phyloP scores from a whole-genome alignment of 2,113 vertebrate genomes.

The Xiphophorus maculatus region DNA sequence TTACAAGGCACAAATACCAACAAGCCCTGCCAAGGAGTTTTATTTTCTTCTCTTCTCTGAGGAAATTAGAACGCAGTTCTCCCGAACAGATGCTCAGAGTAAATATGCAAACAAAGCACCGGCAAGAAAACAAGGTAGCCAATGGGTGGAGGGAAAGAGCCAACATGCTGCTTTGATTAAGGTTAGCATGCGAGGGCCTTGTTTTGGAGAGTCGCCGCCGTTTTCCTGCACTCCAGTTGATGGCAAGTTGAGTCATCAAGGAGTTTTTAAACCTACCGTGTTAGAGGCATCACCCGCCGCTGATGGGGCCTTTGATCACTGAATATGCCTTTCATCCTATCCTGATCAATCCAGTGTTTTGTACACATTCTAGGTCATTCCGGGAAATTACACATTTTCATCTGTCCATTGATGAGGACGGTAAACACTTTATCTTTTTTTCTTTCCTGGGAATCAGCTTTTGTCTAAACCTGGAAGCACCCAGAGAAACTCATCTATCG shows the following conservation, averaged over 20 bases:
- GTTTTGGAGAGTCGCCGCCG: slow-evolving; percentile 60
- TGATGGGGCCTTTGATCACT: slow-evolving; percentile 52
- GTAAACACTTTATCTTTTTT: slow-evolving; percentile 4
- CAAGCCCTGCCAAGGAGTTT: slow-evolving; percentile 24
- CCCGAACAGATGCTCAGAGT: slow-evolving; percentile 48
- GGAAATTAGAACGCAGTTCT: slow-evolving; percentile 55
- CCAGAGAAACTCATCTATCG: background rate
- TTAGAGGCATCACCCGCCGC: slow-evolving; percentile 34
- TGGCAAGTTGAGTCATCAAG: slow-evolving; percentile 53
- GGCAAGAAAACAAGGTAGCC: slow-evolving; percentile 61
- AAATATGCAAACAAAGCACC: slow-evolving; percentile 69
- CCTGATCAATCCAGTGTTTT: slow-evolving; percentile 8
- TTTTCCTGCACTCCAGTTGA: slow-evolving; percentile 38
- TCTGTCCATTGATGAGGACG: background rate
- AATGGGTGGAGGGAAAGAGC: slow-evolving; percentile 58
- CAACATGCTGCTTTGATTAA: slow-evolving; percentile 74
- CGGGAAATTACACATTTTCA: slow-evolving; percentile 18
- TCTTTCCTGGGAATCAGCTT: background rate
- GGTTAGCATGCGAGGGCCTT: slow-evolving; percentile 70
- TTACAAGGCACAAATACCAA: slow-evolving; percentile 26
- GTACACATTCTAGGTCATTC: slow-evolving; percentile 11
- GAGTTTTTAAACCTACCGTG: slow-evolving; percentile 50
- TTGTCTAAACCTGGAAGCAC: background rate
- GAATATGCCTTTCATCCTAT: slow-evolving; percentile 52
- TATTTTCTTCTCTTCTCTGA: slow-evolving; percentile 21